phyloP scores from a whole-genome alignment of 2,888 invertebrate genomes.

The Stenodera caucasica region DNA sequence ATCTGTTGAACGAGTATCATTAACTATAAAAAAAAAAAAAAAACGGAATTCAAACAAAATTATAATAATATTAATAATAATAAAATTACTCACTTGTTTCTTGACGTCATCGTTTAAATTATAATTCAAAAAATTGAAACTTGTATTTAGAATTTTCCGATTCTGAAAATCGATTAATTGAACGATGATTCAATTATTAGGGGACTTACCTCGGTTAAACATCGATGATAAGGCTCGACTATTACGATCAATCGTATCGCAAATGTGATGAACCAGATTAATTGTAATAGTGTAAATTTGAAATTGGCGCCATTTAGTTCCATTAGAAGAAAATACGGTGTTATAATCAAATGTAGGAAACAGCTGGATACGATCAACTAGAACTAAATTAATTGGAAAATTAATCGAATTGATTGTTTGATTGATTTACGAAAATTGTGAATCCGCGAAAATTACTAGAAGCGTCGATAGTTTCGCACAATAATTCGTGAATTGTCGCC shows the following conservation, averaged over 20 bases:
- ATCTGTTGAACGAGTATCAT: conserved; percentile 3
- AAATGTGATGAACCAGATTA: neutral
- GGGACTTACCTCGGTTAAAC: neutral
- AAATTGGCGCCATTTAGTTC: conserved; percentile 49
- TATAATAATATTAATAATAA: neutral
- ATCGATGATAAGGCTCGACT: neutral
- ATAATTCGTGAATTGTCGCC: neutral
- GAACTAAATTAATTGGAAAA: neutral
- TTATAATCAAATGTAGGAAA: conserved; percentile 63
- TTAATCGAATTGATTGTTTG: conserved; percentile 10
- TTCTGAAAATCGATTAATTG: neutral
- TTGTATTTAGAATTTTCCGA: neutral
- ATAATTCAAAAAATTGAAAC: neutral
- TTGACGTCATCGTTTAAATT: neutral
- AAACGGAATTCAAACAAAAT: neutral
- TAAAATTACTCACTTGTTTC: neutral
- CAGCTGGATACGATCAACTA: conserved; percentile 62
- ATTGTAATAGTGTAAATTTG: neutral
- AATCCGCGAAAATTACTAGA: conserved; percentile 1
- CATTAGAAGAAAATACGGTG: conserved; percentile 64
- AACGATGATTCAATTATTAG: neutral
- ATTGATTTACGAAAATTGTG: conserved; percentile 31
- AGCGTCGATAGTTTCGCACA: neutral
- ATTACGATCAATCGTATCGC: neutral
- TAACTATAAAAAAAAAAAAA: neutral